phyloP scores from a whole-genome alignment of 2,113 vertebrate genomes.

The Aythya baeri region DNA sequence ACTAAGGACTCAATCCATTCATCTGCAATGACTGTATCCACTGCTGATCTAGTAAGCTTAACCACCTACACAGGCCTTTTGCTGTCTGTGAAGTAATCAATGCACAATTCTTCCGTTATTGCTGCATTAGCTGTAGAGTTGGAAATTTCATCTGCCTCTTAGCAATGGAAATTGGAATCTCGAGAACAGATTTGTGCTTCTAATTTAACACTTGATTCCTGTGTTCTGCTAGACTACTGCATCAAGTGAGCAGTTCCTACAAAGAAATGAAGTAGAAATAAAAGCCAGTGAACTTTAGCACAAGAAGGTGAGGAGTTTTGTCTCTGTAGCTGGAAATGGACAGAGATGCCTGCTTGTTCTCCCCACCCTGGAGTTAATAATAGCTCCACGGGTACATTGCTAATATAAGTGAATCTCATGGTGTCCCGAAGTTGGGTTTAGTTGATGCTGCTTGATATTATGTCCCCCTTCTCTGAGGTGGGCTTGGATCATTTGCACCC shows the following conservation, averaged over 20 bases:
- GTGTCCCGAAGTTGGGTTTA: neutral
- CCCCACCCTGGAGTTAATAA: neutral
- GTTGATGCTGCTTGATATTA: neutral
- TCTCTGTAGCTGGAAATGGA: neutral
- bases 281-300: neutral
- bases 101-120: neutral
- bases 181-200: neutral
- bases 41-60: neutral
- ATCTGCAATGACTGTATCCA: neutral
- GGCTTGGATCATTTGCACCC: neutral
- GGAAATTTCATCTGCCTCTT: constrained; percentile 14
- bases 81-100: neutral
- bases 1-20: neutral
- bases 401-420: neutral
- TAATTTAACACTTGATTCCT: neutral
- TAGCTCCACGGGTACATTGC: neutral
- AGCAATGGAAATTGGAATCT: constrained; percentile 7
- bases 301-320: neutral
- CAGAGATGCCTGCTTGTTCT: neutral
- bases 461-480: neutral
- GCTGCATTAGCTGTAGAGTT: neutral
- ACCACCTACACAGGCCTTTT: neutral
- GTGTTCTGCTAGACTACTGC: neutral
- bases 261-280: neutral
- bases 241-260: neutral